Evolutionary conservation across 2,888 invertebrate species (phyloP).

Genomic region (Drosophila kambysellisi): DNA sequence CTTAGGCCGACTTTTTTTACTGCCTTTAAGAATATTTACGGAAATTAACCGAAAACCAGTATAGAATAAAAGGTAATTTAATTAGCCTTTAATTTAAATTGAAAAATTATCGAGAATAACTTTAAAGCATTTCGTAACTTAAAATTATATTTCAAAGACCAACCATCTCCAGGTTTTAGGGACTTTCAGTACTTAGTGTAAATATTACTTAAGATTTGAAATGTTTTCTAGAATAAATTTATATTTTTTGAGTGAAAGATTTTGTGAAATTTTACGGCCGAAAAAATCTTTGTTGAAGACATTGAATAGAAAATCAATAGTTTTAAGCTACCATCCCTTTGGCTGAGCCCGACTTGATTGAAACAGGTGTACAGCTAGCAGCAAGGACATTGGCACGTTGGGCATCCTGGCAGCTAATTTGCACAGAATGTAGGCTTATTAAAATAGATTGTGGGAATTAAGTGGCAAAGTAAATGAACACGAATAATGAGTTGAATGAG

Average conservation of each 20-base stretch:
- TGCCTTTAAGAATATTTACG: background rate
- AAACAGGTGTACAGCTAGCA: constrained; percentile 28
- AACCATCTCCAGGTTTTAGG: background rate
- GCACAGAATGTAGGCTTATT: constrained; percentile 63
- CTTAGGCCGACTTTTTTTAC: background rate
- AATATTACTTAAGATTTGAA: background rate
- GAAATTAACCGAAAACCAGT: background rate
- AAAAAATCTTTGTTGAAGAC: constrained; percentile 15
- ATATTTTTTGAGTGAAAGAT: constrained; percentile 20
- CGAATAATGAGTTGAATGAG: constrained; percentile 38
- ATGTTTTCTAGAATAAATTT: background rate
- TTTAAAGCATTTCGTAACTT: background rate
- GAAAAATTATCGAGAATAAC: background rate
- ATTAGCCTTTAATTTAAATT: background rate
- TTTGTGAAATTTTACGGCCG: constrained; percentile 28
- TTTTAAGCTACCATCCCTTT: constrained; percentile 24
- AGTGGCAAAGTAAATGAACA: constrained; percentile 56
- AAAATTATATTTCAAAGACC: background rate
- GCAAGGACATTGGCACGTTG: constrained; percentile 14
- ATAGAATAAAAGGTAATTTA: background rate
- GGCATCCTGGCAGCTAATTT: constrained; percentile 53
- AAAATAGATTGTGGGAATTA: constrained; percentile 77
- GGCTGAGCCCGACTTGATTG: constrained; percentile 4
- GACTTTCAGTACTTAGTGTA: background rate
- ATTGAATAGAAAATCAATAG: constrained; percentile 52